Conservation (phyloP, 2,888 invertebrate genomes). For the Papilio elwesi region DNA sequence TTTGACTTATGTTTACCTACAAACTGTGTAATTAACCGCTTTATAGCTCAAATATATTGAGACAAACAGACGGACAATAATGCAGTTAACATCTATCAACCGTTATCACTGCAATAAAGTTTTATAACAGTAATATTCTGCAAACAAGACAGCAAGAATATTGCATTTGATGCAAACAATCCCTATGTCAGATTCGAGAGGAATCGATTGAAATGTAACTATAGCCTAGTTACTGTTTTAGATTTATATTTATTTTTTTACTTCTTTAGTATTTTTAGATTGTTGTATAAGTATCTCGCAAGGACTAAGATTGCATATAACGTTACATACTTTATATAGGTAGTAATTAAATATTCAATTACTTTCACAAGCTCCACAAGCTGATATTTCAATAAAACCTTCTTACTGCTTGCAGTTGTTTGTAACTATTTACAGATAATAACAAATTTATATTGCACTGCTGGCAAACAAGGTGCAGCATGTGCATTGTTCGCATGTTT, state of each 20-base stretch:
- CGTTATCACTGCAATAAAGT: conserved; percentile 9
- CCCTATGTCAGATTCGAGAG: conserved; percentile 3
- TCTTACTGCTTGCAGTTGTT: background rate
- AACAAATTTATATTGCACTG: too few species aligned
- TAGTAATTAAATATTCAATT: conserved; percentile 1
- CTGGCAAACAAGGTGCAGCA: too few species aligned
- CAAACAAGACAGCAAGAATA: background rate
- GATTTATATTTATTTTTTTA: too few species aligned
- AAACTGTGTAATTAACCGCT: conserved; percentile 5
- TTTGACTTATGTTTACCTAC: background rate
- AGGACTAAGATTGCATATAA: background rate
- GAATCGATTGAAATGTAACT: background rate
- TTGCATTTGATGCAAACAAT: conserved; percentile 1
- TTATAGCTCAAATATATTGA: conserved; percentile 11
- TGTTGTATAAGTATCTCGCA: background rate
- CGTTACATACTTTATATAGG: background rate
- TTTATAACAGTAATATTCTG: conserved; percentile 1
- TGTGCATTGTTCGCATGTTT: too few species aligned
- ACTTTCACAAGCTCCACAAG: conserved; percentile 19
- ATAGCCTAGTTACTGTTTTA: too few species aligned
- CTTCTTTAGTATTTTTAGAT: background rate
- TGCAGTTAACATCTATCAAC: conserved; percentile 7
- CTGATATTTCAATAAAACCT: conserved; percentile 11
- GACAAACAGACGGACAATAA: background rate
- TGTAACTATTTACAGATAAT: too few species aligned